These are phyloP conservation scores for Pelagia noctiluca DNA, from an alignment of 30 jellyfish, hydroid and myxozoan genomes.

Conservation along the genomic window DNA sequence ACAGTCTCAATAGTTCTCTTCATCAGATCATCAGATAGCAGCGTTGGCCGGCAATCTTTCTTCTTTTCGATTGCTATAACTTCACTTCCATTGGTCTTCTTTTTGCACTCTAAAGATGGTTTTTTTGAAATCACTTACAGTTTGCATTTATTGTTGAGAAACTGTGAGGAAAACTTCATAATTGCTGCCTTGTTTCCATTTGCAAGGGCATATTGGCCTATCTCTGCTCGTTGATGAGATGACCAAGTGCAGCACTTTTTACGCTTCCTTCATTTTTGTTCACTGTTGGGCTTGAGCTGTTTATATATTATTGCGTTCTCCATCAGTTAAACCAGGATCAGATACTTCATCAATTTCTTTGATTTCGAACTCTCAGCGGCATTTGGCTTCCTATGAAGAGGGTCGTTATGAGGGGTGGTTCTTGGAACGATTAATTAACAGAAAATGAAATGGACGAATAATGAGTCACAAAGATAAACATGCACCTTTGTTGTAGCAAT, in stretches of 20 bases:
- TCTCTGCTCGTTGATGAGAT: not conserved
- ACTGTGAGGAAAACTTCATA: not conserved
- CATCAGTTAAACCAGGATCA: too few relatives aligned
- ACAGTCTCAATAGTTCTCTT: conserved; percentile 25
- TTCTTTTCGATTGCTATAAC: not conserved
- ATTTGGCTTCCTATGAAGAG: too few relatives aligned
- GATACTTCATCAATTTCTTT: too few relatives aligned
- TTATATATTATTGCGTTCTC: too few relatives aligned
- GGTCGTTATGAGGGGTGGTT: too few relatives aligned
- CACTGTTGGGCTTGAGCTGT: too few relatives aligned
- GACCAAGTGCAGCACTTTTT: not conserved
- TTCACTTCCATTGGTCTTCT: not conserved
- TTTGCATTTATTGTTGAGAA: not conserved
- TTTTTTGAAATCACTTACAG: not conserved
- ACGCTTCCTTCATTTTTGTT: not conserved
- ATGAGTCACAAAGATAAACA: too few relatives aligned
- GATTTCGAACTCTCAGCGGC: too few relatives aligned
- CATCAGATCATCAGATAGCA: conserved; percentile 37
- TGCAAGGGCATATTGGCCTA: not conserved
- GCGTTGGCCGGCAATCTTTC: not conserved
- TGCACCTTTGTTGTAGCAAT: too few relatives aligned
- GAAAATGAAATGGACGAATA: too few relatives aligned
- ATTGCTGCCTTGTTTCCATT: not conserved
- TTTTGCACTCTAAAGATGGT: not conserved
- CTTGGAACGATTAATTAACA: too few relatives aligned